Conservation (phyloP, 2,888 invertebrate genomes). For the Terebella lapidaria region DNA sequence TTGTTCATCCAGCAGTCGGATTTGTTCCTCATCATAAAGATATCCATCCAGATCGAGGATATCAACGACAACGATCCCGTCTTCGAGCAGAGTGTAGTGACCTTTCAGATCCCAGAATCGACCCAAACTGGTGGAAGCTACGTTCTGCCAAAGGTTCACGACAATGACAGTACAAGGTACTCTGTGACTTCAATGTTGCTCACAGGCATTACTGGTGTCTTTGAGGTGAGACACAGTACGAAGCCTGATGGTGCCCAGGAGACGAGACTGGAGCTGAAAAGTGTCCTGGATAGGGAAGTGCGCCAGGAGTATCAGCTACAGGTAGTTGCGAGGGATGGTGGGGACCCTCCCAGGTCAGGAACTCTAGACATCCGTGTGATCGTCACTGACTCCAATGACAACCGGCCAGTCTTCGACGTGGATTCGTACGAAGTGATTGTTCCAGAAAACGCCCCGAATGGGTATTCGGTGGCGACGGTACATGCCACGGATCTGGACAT, state of each 20-base stretch:
- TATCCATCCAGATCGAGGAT: slow-evolving; percentile 2
- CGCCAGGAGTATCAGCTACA: background rate
- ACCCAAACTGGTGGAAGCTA: background rate
- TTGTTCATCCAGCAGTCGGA: background rate
- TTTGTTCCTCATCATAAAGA: background rate
- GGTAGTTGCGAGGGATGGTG: slow-evolving; percentile 2
- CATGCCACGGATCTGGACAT: slow-evolving; percentile 6
- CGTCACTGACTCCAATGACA: slow-evolving; percentile 9
- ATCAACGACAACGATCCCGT: slow-evolving; percentile 6
- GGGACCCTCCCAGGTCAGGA: background rate
- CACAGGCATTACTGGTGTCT: background rate
- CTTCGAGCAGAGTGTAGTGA: background rate
- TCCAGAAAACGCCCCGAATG: background rate
- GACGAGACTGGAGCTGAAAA: background rate
- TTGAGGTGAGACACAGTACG: background rate
- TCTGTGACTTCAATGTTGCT: background rate
- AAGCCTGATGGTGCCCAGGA: background rate
- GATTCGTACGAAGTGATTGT: background rate
- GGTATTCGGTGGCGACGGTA: background rate
- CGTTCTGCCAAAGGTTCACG: slow-evolving; percentile 1
- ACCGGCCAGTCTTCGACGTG: slow-evolving; percentile 3
- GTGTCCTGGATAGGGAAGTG: background rate
- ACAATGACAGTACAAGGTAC: slow-evolving; percentile 4
- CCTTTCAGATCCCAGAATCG: background rate
- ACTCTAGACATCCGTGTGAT: background rate